Percentiles rank a stretch among this genome's conserved stretches.
Evolutionary conservation across 2,797 vertebrate species (phyloP).

Genomic region (Apodemus agrarius): DNA sequence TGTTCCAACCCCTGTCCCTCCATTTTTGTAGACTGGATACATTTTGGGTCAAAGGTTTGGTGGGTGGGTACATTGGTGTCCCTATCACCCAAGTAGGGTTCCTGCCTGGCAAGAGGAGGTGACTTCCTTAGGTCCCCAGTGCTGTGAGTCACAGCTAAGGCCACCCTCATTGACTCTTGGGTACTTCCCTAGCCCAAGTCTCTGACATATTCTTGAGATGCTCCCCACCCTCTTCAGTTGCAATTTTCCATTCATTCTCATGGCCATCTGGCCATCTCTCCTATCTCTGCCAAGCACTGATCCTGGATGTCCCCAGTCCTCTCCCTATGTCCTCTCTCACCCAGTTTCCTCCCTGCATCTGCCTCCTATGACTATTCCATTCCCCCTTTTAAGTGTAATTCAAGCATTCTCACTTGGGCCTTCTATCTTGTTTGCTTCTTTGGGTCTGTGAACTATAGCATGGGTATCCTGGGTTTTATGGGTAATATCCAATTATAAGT

Average conservation of each 20-base stretch:
- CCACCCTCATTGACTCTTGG: not conserved
- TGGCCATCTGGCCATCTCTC: not conserved
- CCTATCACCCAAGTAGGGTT: not conserved
- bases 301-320: not conserved
- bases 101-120: not conserved
- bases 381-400: too few relatives aligned
- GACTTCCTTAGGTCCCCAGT: not conserved
- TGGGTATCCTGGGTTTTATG: too few relatives aligned
- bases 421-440: too few relatives aligned
- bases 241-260: not conserved
- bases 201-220: not conserved
- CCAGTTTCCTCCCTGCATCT: too few relatives aligned
- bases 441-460: too few relatives aligned
- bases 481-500: too few relatives aligned
- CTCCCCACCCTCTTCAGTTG: not conserved
- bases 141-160: not conserved
- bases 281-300: not conserved
- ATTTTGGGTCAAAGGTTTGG: not conserved
- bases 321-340: not conserved
- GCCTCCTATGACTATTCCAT: too few relatives aligned
- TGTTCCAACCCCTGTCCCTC: too few relatives aligned
- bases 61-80: not conserved
- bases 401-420: too few relatives aligned
- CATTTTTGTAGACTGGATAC: not conserved
- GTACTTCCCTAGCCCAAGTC: not conserved